Conservation (phyloP, 2,888 invertebrate genomes). For the Bellardia pandia region DNA sequence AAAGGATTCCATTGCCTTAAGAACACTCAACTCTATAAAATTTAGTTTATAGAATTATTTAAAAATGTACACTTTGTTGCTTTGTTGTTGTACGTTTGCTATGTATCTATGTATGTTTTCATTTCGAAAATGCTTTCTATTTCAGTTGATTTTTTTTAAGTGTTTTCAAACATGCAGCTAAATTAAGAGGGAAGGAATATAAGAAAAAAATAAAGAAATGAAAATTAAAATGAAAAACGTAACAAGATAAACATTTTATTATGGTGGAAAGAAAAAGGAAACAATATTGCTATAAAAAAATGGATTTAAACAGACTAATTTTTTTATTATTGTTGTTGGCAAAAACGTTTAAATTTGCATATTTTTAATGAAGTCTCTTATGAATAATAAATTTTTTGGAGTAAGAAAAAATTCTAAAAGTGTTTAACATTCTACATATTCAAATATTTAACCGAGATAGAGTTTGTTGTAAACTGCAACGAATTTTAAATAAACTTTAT, state of each 20-base stretch:
- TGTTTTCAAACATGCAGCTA: slow-evolving; percentile 30
- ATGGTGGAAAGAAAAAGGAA: neutral
- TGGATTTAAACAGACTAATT: neutral
- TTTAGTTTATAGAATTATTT: slow-evolving; percentile 24
- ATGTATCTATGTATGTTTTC: slow-evolving; percentile 4
- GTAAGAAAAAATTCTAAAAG: neutral
- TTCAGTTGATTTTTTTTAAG: slow-evolving; percentile 5
- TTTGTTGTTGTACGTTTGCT: slow-evolving; percentile 1
- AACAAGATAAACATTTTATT: neutral
- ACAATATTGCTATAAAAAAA: neutral
- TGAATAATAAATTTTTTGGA: slow-evolving; percentile 34
- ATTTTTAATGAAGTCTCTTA: slow-evolving; percentile 32
- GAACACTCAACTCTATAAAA: neutral
- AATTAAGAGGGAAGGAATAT: neutral
- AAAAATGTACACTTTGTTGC: neutral
- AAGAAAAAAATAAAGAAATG: neutral
- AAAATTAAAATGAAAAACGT: neutral
- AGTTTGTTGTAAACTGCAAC: neutral
- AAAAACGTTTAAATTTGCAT: slow-evolving; percentile 34
- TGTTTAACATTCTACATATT: neutral
- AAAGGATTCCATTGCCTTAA: slow-evolving; percentile 26
- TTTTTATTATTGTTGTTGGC: neutral
- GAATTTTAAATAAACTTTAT: neutral
- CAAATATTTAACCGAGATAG: neutral
- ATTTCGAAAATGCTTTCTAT: slow-evolving; percentile 13